Percentiles rank a stretch among this genome's conserved stretches.
These are phyloP conservation scores for Tiphia femorata DNA, from an alignment of 2,888 invertebrate species.

Conservation along the genomic window DNA sequence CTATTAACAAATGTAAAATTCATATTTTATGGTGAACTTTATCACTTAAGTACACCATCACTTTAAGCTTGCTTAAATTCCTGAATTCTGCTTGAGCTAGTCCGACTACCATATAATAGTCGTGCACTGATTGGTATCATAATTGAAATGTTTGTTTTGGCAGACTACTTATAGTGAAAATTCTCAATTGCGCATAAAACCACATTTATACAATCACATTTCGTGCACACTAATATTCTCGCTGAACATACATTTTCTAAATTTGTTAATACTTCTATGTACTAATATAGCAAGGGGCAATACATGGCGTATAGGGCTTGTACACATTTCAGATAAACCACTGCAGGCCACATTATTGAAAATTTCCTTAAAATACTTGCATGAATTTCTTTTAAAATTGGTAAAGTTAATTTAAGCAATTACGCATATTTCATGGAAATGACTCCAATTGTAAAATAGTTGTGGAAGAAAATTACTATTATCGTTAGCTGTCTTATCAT, in stretches of 20 bases:
- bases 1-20: no score
- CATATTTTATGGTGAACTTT: conserved; percentile 13
- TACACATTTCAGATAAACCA: conserved; percentile 28
- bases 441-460: no score
- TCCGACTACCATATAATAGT: conserved; percentile 22
- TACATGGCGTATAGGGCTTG: conserved; percentile 20
- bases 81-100: conserved; percentile 27
- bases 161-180: conserved; percentile 27
- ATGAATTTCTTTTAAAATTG: no score
- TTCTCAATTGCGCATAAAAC: conserved; percentile 45
- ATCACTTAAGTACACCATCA: conserved; percentile 28
- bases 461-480: no score
- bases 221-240: conserved; percentile 36
- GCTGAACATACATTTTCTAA: conserved; percentile 4
- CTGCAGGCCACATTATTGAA: not conserved
- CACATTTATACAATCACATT: conserved; percentile 51
- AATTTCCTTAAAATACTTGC: not conserved
- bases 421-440: no score
- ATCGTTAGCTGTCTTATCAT: no score
- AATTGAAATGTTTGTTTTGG: conserved; percentile 14
- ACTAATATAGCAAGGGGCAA: conserved; percentile 2
- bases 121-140: conserved; percentile 8
- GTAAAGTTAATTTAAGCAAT: no score
- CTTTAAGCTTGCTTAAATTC: conserved; percentile 18
- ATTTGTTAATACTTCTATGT: conserved; percentile 21